phyloP scores from a whole-genome alignment of 2,797 vertebrate species.

The Brachymystax lenok region DNA sequence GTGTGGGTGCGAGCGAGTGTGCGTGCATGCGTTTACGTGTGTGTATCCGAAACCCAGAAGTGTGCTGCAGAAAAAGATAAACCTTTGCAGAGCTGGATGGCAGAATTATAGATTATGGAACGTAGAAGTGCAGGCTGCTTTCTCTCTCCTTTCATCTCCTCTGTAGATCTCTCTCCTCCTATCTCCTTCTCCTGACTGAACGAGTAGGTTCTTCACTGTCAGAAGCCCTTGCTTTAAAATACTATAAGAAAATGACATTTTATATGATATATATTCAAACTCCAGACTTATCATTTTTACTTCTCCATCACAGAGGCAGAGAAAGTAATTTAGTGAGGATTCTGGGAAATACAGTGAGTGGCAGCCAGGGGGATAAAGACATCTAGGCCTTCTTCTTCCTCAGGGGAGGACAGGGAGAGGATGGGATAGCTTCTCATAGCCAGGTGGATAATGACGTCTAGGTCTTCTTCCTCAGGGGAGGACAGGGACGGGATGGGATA shows the following conservation, averaged over 20 bases:
- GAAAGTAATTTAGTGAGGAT: background rate
- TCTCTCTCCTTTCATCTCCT: slow-evolving; percentile 6
- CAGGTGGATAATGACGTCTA: background rate
- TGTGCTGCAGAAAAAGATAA: background rate
- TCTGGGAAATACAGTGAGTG: background rate
- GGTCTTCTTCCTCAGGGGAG: background rate
- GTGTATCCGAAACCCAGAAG: background rate
- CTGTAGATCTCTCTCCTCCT: slow-evolving; percentile 15
- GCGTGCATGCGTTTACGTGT: background rate
- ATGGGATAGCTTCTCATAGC: background rate
- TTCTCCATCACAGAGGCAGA: slow-evolving; percentile 9
- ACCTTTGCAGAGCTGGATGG: background rate
- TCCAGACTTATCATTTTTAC: background rate
- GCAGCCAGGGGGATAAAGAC: background rate
- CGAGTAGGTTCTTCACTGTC: background rate
- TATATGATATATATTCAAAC: background rate
- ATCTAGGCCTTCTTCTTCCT: background rate
- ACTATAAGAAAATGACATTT: background rate
- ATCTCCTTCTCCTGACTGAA: background rate
- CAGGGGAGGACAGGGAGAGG: background rate
- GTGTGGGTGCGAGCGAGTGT: slow-evolving; percentile 2
- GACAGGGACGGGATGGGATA: too few species aligned
- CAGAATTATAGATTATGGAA: slow-evolving; percentile 45
- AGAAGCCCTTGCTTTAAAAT: too few species aligned
- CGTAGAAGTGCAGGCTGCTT: slow-evolving; percentile 17